These are phyloP conservation scores for Lepas anatifera DNA, from an alignment of 2,888 invertebrate genomes.

Conservation along the genomic window DNA sequence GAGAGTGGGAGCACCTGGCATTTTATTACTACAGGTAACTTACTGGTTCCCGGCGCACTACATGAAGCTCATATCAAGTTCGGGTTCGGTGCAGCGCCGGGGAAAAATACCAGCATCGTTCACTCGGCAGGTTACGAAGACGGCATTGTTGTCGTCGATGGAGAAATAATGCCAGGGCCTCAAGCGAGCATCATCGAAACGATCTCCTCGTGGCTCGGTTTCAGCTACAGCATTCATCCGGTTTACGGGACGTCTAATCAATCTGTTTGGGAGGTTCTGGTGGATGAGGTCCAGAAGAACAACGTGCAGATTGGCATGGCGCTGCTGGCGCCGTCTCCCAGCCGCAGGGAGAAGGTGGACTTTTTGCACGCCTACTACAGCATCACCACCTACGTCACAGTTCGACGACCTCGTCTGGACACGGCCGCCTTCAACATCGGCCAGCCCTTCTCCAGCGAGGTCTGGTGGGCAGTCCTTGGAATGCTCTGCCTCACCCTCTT, in stretches of 20 bases:
- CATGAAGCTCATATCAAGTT: not conserved
- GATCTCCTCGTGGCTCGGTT: not conserved
- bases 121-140: not conserved
- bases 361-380: not conserved
- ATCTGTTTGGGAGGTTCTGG: not conserved
- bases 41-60: not conserved
- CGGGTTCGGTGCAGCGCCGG: not conserved
- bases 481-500: not conserved
- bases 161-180: not conserved
- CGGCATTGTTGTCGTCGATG: not conserved
- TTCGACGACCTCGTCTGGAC: not conserved
- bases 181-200: not conserved
- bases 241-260: not conserved
- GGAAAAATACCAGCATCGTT: not conserved
- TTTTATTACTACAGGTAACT: not conserved
- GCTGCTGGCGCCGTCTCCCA: not conserved
- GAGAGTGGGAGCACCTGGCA: not conserved
- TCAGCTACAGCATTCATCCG: not conserved
- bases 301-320: not conserved
- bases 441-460: not conserved
- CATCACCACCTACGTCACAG: not conserved
- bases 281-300: not conserved
- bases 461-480: not conserved
- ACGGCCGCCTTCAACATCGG: not conserved
- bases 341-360: not conserved